Evolutionary conservation across 2,888 invertebrate genomes (phyloP).

Genomic region (Andrena fulva): DNA sequence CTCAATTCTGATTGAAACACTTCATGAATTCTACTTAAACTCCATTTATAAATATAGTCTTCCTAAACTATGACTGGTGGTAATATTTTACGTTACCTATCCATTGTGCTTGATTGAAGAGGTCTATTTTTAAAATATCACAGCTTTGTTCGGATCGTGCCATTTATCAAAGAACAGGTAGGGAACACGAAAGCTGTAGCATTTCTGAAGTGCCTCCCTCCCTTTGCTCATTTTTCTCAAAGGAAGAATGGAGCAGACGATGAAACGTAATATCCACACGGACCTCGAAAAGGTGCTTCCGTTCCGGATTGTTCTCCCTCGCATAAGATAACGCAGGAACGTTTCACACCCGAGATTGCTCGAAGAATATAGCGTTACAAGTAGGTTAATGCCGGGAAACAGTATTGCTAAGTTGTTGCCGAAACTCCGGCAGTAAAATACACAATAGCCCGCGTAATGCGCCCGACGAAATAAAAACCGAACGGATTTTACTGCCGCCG

Average conservation of each 20-base stretch:
- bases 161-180: no score
- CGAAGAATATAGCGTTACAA: constrained; percentile 31
- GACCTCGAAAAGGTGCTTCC: background rate
- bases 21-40: no score
- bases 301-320: constrained; percentile 18
- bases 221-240: no score
- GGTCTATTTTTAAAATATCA: no score
- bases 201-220: no score
- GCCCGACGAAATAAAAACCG: constrained; percentile 28
- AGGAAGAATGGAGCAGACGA: background rate
- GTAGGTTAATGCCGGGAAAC: constrained; percentile 44
- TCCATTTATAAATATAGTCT: no score
- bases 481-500: constrained; percentile 13
- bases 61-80: no score
- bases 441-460: constrained; percentile 22
- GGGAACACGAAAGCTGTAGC: no score
- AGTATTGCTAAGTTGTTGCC: constrained; percentile 39
- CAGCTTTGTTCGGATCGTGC: no score
- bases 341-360: constrained; percentile 12
- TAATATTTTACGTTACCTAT: no score
- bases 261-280: constrained; percentile 1
- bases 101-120: no score
- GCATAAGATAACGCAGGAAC: constrained; percentile 29
- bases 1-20: no score
- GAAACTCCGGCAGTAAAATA: constrained; percentile 42